Base-by-base conservation (phyloP, 2,888 invertebrate species). In the Nebria salina region DNA sequence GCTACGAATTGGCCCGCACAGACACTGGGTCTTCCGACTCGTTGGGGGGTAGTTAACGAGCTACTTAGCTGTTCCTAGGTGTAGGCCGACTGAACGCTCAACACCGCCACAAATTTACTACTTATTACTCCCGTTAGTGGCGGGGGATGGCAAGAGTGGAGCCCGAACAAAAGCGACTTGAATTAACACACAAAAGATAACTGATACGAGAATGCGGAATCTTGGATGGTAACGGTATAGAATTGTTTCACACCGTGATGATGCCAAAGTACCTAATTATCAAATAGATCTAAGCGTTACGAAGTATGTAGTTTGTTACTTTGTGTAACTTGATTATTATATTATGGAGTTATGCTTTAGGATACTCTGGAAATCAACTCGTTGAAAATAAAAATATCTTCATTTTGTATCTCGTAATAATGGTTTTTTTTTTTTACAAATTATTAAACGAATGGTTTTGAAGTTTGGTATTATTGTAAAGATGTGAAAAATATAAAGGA, bases 1-100 rank as follows among this genome's bases (percentile, higher is more conserved):
- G 8, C 54, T 54, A 54, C 54, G 54, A 54, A 54, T 54, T 54
- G 54, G 54, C 54, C 54, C 54, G 8, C 54, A 54, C 54, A 54
- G 54, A 54, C 54, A 11, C 54, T 6, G 54, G 54, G 11, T 54
- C 2, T 13, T 3, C 7, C 8, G 54, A 8, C 82, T 83, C 84
- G 82, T 83, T 83, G 80, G 85, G 84, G 84, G 85, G 84, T 84
- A 11, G 85, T 85, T 85, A 85, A 86, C 86, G 86, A 86, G 85
- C 85, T 85, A 86, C 85, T 86, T 86, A 85, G 85, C 85, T 85
- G 84, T 84, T 85, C 85, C 83, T 84, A 84, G 85, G 85, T 85
- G 85, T 84, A 84, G 84, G 84, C 84, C 8, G 54, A 54, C 54
- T 54, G 54, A 54, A 54, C 54, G 54, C 54, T 54, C 54, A 54